A percentile compares a stretch with the other conserved stretches of the same genome.
These are phyloP conservation scores for Ceratosolen solmsi DNA, from an alignment of 1,140 invertebrate genomes.

Conservation along the genomic window DNA sequence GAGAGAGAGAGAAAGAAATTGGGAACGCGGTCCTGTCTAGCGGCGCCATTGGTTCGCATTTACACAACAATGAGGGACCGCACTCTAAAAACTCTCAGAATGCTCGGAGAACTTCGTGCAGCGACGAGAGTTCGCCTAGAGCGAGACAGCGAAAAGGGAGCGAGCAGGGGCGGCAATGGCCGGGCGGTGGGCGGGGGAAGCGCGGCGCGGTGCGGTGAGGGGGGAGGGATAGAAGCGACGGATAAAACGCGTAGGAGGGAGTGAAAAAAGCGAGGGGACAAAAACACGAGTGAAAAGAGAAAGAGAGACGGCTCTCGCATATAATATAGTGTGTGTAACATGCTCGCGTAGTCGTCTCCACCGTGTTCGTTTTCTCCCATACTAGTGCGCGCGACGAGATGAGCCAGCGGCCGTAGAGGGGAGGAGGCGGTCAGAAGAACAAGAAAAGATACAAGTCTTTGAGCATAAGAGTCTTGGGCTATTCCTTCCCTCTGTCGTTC, in stretches of 20 bases:
- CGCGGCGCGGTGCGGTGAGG: not conserved
- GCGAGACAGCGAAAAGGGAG: slow-evolving; percentile 16
- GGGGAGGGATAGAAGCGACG: slow-evolving; percentile 32
- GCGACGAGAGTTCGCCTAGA: slow-evolving; percentile 18
- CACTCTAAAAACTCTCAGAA: slow-evolving; percentile 71
- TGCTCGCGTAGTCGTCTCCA: slow-evolving; percentile 44
- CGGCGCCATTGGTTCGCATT: slow-evolving; percentile 71
- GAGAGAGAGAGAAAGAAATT: not conserved
- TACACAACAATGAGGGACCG: slow-evolving; percentile 72
- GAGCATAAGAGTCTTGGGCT: not conserved
- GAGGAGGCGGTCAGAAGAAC: not conserved
- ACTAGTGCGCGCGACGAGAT: slow-evolving; percentile 46
- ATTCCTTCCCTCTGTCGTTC: slow-evolving; percentile 9
- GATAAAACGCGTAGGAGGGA: slow-evolving; percentile 46
- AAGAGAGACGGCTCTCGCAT: slow-evolving; percentile 29
- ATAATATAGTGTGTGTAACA: slow-evolving; percentile 43
- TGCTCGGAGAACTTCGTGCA: slow-evolving; percentile 57
- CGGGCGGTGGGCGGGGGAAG: no score
- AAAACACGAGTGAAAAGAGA: slow-evolving; percentile 46
- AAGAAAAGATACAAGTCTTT: slow-evolving; percentile 33
- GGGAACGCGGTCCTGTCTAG: slow-evolving; percentile 58
- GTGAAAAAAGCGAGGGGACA: slow-evolving; percentile 46
- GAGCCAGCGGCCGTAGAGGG: no score
- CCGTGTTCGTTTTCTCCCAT: slow-evolving; percentile 60
- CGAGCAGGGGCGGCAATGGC: not conserved